Conservation (phyloP, 2,888 invertebrate genomes). For the Monopis laevigella region DNA sequence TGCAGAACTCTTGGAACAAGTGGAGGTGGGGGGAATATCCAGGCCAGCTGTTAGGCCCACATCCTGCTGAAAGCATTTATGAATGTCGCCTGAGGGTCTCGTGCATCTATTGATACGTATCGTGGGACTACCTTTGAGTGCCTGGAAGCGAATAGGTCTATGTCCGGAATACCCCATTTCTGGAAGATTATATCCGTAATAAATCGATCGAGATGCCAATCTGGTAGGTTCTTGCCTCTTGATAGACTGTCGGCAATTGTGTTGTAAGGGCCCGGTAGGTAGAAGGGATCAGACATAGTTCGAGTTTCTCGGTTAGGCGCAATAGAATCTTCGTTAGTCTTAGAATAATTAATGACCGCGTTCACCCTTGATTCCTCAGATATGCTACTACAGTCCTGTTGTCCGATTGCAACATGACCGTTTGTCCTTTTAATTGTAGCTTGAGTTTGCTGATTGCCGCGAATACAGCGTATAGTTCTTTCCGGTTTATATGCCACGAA, state of each 20-base stretch:
- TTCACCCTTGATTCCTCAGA: conserved; percentile 21
- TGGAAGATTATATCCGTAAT: conserved; percentile 14
- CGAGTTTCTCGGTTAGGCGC: background rate
- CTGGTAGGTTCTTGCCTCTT: conserved; percentile 15
- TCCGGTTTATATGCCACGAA: conserved; percentile 23
- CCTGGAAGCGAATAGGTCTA: conserved; percentile 23
- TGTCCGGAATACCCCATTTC: conserved; percentile 21
- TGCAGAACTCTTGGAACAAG: conserved; percentile 17
- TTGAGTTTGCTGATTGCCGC: background rate
- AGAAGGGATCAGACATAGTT: conserved; percentile 14
- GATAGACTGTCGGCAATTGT: conserved; percentile 21
- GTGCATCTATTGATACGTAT: conserved; percentile 15
- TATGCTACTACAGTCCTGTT: conserved; percentile 21
- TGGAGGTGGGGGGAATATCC: conserved; percentile 23
- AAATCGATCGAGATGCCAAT: conserved; percentile 18
- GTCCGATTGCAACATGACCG: conserved; percentile 22
- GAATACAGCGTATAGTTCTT: conserved; percentile 20
- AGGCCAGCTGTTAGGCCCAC: conserved; percentile 21
- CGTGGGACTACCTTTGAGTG: conserved; percentile 20
- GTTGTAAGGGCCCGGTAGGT: conserved; percentile 23
- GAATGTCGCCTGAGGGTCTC: conserved; percentile 17
- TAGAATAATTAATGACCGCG: conserved; percentile 8
- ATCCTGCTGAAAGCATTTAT: conserved; percentile 20
- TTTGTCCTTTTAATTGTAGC: background rate
- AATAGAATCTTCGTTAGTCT: conserved; percentile 2